phyloP scores from a whole-genome alignment of 1,140 invertebrate species.

The Globodera rostochiensis region DNA sequence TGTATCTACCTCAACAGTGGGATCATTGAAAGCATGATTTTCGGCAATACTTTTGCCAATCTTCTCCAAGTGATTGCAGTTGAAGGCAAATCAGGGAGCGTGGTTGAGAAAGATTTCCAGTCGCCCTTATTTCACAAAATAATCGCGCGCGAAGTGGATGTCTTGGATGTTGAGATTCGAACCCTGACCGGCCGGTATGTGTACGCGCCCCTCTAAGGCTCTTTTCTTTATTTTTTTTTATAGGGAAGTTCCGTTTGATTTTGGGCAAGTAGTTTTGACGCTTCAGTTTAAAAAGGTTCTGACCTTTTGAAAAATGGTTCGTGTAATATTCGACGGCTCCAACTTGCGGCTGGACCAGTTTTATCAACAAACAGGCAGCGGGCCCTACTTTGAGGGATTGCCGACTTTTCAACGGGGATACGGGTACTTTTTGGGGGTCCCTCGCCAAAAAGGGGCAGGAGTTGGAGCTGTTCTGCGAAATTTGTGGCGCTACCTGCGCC shows the following conservation, averaged over 20 bases:
- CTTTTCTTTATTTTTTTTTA: background rate
- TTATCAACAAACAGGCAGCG: constrained; percentile 4
- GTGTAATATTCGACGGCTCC: constrained; percentile 30
- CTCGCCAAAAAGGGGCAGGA: too few species aligned
- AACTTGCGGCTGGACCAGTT: background rate
- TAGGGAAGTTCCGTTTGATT: background rate
- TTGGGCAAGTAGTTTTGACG: background rate
- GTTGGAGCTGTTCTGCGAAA: constrained; percentile 9
- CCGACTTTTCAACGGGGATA: constrained; percentile 17
- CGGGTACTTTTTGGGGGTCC: background rate
- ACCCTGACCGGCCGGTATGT: too few species aligned
- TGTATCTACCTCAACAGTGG: too few species aligned
- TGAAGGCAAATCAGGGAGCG: background rate
- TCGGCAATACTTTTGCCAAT: too few species aligned
- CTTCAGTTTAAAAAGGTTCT: background rate
- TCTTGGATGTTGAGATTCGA: too few species aligned
- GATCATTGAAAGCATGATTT: too few species aligned
- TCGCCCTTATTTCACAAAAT: too few species aligned
- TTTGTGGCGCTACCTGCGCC: constrained; percentile 12
- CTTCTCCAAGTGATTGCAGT: too few species aligned
- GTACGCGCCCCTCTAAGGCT: too few species aligned
- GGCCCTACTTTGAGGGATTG: background rate
- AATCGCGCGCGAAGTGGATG: too few species aligned
- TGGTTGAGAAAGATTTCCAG: too few species aligned
- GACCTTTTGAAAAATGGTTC: constrained; percentile 20